A percentile compares a stretch with the other conserved stretches of the same genome.
phyloP scores from a whole-genome alignment of 2,888 invertebrate genomes.

The Syritta pipiens region DNA sequence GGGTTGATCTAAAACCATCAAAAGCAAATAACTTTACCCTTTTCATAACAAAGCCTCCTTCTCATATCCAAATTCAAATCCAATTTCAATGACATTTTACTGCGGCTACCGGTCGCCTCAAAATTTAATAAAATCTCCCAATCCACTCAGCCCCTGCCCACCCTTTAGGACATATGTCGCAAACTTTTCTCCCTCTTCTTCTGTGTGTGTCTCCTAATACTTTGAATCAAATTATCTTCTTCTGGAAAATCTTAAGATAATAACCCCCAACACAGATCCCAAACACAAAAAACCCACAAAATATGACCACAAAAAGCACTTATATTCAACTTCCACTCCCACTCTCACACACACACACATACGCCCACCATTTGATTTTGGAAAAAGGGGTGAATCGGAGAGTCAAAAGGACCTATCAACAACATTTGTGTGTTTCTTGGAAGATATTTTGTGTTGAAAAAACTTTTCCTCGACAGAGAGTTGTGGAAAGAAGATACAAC shows the following conservation, averaged over 20 bases:
- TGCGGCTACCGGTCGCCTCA: slow-evolving; percentile 21
- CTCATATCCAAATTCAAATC: slow-evolving; percentile 19
- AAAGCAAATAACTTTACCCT: too few relatives aligned
- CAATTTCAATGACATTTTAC: slow-evolving; percentile 28
- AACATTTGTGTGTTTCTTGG: slow-evolving; percentile 41
- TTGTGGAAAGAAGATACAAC: slow-evolving; percentile 59
- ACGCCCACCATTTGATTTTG: slow-evolving; percentile 34
- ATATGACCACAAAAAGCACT: slow-evolving; percentile 64
- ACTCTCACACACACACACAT: background rate
- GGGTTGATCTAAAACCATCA: too few relatives aligned
- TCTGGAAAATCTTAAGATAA: slow-evolving; percentile 60
- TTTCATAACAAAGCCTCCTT: too few relatives aligned
- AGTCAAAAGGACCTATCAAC: slow-evolving; percentile 61
- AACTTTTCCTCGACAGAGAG: too few relatives aligned
- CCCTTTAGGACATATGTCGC: slow-evolving; percentile 6
- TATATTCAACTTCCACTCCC: slow-evolving; percentile 19
- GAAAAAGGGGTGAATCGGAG: slow-evolving; percentile 46
- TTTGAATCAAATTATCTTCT: slow-evolving; percentile 47
- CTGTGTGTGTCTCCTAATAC: slow-evolving; percentile 29
- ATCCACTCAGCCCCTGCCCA: background rate
- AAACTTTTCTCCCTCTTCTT: background rate
- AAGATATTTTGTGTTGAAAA: slow-evolving; percentile 39
- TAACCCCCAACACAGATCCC: slow-evolving; percentile 12
- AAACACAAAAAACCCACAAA: slow-evolving; percentile 52
- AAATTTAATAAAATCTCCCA: slow-evolving; percentile 46